Conservation (phyloP, 2,888 invertebrate species). For the Drosophila barbarae region DNA sequence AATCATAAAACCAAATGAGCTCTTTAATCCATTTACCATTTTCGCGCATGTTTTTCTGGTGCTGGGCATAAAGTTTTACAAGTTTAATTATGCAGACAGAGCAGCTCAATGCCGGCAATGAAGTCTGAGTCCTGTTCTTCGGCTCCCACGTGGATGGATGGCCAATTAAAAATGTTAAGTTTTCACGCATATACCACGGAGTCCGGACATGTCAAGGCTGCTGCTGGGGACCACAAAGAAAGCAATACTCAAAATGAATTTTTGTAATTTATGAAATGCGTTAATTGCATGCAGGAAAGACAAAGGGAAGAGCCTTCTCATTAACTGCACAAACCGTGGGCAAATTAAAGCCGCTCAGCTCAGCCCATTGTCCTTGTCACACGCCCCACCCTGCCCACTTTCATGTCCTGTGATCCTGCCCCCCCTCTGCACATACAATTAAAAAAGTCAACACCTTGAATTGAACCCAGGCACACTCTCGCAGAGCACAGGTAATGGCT, state of each 20-base stretch:
- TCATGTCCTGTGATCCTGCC: slow-evolving; percentile 5
- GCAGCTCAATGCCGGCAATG: slow-evolving; percentile 27
- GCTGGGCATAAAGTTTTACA: slow-evolving; percentile 27
- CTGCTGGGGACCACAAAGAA: slow-evolving; percentile 9
- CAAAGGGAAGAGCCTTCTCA: slow-evolving; percentile 28
- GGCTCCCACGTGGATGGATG: slow-evolving; percentile 16
- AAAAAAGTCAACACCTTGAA: slow-evolving; percentile 63
- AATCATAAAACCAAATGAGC: background rate
- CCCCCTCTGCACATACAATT: slow-evolving; percentile 47
- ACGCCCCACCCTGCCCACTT: background rate
- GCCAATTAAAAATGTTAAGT: slow-evolving; percentile 45
- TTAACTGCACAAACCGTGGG: slow-evolving; percentile 46
- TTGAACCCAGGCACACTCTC: slow-evolving; percentile 41
- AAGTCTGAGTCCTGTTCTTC: background rate
- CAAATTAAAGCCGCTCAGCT: slow-evolving; percentile 46
- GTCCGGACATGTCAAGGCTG: slow-evolving; percentile 1
- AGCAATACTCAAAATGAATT: slow-evolving; percentile 30
- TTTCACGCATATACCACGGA: background rate
- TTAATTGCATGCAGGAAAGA: slow-evolving; percentile 38
- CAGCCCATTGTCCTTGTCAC: slow-evolving; percentile 16
- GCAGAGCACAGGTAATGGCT: slow-evolving; percentile 26
- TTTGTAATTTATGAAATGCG: slow-evolving; percentile 43
- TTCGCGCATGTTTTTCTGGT: background rate
- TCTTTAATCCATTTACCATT: slow-evolving; percentile 3
- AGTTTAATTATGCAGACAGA: slow-evolving; percentile 41